Evolutionary conservation across 1,140 invertebrate genomes (phyloP).

Genomic region (Panagrolaimus sp.): DNA sequence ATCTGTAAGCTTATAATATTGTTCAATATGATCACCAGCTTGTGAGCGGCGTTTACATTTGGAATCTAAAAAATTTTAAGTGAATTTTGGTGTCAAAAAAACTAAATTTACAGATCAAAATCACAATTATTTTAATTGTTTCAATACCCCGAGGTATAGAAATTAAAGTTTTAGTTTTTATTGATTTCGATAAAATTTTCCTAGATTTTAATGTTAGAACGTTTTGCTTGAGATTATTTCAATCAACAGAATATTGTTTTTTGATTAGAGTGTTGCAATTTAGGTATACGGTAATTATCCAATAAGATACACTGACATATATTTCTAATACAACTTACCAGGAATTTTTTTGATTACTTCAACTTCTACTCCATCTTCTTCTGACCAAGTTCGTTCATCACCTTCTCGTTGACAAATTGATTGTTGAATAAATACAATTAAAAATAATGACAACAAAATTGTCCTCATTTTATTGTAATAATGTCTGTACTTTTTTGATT

Average conservation of each 20-base stretch:
- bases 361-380: slow-evolving; percentile 57
- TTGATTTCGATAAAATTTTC: too few species aligned
- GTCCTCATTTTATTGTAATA: too few species aligned
- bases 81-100: too few species aligned
- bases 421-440: background rate
- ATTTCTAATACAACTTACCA: slow-evolving; percentile 24
- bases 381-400: slow-evolving; percentile 46
- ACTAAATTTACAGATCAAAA: slow-evolving; percentile 8
- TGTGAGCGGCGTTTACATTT: slow-evolving; percentile 52
- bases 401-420: background rate
- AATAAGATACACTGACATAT: too few species aligned
- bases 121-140: too few species aligned
- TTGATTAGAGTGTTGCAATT: too few species aligned
- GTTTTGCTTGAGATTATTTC: too few species aligned
- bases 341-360: slow-evolving; percentile 58
- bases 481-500: background rate
- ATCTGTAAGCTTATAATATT: slow-evolving; percentile 54
- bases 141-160: too few species aligned
- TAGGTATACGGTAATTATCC: too few species aligned
- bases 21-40: slow-evolving; percentile 51
- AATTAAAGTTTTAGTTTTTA: too few species aligned
- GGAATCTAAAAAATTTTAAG: slow-evolving; percentile 28
- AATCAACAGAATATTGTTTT: too few species aligned
- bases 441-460: background rate
- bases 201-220: too few species aligned